phyloP scores from a whole-genome alignment of 1,140 invertebrate genomes.

The Drosophila baimaii region DNA sequence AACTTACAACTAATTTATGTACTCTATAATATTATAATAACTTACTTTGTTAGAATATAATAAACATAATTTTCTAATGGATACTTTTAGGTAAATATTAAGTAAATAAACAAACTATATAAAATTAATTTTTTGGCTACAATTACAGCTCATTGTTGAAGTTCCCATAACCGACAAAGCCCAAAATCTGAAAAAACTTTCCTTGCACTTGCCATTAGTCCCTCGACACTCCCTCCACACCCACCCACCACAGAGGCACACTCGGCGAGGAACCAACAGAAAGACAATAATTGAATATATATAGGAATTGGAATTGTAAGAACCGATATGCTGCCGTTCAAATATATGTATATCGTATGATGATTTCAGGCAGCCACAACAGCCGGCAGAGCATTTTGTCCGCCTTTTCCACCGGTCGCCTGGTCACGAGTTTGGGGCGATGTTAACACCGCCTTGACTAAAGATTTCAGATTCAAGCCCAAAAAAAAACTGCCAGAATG shows the following conservation, averaged over 20 bases:
- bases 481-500: constrained; percentile 35
- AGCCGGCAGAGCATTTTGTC: constrained; percentile 44
- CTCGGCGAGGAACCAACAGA: constrained; percentile 26
- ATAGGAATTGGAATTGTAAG: constrained; percentile 39
- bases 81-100: too few species aligned
- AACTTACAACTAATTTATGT: too few species aligned
- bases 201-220: constrained; percentile 61
- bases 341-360: constrained; percentile 64
- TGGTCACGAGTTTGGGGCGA: constrained; percentile 74
- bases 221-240: constrained; percentile 30
- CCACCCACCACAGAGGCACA: constrained; percentile 1
- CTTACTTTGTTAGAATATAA: too few species aligned
- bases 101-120: rapidly evolving
- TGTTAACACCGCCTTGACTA: constrained; percentile 69
- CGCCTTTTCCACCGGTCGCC: constrained; percentile 28
- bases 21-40: too few species aligned
- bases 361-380: constrained; percentile 57
- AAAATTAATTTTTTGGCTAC: too few species aligned
- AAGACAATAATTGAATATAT: constrained; percentile 77
- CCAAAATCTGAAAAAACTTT: constrained; percentile 22
- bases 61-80: too few species aligned
- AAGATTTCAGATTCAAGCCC: constrained; percentile 49
- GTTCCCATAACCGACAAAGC: neutral
- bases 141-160: constrained; percentile 20
- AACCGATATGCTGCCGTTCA: constrained; percentile 48